Base-by-base conservation (phyloP, 2,888 invertebrate genomes). In the Melieria omissa region DNA sequence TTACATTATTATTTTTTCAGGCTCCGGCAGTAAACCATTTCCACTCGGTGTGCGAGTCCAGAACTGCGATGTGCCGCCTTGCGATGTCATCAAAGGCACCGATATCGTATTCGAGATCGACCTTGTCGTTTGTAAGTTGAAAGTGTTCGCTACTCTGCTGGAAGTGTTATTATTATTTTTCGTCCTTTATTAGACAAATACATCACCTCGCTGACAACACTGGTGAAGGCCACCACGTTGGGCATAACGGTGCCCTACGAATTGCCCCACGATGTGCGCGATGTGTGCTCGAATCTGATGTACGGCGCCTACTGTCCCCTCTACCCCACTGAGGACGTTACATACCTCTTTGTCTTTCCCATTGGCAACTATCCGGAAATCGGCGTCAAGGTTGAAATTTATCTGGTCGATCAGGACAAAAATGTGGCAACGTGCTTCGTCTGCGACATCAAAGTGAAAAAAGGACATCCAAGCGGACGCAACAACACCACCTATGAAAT, bases 231-330 rank as follows among this genome's bases (percentile, higher is more conserved):
- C 14, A 86, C 85, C 12, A 81, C 84, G 0, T 67, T 86, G 14
- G 83, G 85, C 0, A 49, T 86, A 3, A 86, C 85, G 4, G 80
- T 86, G 5, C 81, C 84, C 1, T 88, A 87, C 73, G 83, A 83
- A 12, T 77, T 87, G 67, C 85, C 86, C 0, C 74, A 74, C 0
- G 83, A 85, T 6, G 76, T 84, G 4, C 78, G 82, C 7, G 78
- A 83, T 55, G 86, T 84, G 4, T 88, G 88, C 47, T 70, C 81
- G 0, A 82, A 84, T 73, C 80, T 86, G 0, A 72, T 81, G 75
- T 78, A 80, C 62, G 84, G 78, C 9, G 86, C 84, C 67, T 78
- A 78, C 29, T 88, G 88, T 72, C 87, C 87, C 0, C 76, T 88
- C 0, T 84, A 85, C 54, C 76, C 78, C 6, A 83, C 81, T 0